These are phyloP conservation scores for Cyclopterus lumpus DNA, from an alignment of 2,797 vertebrate genomes.

Conservation along the genomic window DNA sequence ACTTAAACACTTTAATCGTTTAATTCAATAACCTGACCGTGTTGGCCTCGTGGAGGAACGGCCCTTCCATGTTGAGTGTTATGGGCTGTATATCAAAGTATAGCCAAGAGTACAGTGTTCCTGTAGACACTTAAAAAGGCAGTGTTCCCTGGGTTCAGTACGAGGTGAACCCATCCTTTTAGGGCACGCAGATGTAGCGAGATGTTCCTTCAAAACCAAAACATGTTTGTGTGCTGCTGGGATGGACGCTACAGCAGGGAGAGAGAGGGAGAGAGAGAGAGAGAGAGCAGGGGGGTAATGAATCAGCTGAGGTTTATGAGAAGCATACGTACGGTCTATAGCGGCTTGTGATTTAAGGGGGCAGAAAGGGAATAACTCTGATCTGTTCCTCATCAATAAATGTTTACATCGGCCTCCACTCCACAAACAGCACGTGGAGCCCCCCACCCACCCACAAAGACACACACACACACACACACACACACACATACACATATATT, in stretches of 20 bases:
- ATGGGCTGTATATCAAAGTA: not conserved
- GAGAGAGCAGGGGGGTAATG: constrained; percentile 18
- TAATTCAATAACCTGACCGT: constrained; percentile 5
- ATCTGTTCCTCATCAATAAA: constrained; percentile 54
- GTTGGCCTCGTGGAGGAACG: not conserved
- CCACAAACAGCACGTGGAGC: constrained; percentile 29
- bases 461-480: constrained; percentile 4
- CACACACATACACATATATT: constrained; percentile 15
- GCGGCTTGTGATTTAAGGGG: constrained; percentile 36
- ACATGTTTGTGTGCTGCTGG: constrained; percentile 47
- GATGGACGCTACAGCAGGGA: constrained; percentile 14
- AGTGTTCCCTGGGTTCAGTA: constrained; percentile 4
- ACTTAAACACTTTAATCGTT: constrained; percentile 27
- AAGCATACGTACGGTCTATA: constrained; percentile 50
- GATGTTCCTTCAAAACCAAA: constrained; percentile 42
- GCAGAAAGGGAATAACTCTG: constrained; percentile 10
- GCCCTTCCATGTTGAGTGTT: not conserved
- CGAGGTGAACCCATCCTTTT: constrained; percentile 44
- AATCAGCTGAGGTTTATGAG: constrained; percentile 65
- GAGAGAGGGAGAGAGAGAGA: not conserved
- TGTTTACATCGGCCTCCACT: constrained; percentile 40
- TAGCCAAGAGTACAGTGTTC: not conserved
- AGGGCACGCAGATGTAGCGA: constrained; percentile 31
- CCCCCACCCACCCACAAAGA: constrained; percentile 26
- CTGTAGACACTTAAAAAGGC: not conserved